phyloP scores from a whole-genome alignment of 2,113 vertebrate species.

The Circaetus gallicus region DNA sequence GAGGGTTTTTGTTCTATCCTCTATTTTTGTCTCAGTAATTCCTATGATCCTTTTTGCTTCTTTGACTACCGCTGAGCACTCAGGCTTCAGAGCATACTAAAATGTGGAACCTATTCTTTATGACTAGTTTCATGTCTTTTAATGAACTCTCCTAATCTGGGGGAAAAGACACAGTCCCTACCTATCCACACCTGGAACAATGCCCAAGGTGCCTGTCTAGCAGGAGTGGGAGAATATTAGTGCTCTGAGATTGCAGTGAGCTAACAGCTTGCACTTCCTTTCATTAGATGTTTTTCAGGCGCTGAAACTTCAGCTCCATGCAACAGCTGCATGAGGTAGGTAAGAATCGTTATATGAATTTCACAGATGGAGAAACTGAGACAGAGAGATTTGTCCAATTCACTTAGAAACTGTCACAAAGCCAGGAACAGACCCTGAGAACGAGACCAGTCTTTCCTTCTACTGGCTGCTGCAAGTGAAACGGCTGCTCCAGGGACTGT shows the following conservation, averaged over 20 bases:
- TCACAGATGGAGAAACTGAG: conserved; percentile 45
- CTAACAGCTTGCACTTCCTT: background rate
- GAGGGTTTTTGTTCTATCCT: conserved; percentile 8
- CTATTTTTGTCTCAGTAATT: conserved; percentile 33
- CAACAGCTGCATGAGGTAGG: conserved; percentile 13
- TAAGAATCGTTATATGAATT: conserved; percentile 23
- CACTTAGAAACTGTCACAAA: background rate
- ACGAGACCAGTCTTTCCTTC: background rate
- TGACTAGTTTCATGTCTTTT: background rate
- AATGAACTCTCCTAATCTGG: background rate
- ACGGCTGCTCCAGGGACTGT: background rate
- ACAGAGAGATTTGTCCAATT: background rate
- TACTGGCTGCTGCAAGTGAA: background rate
- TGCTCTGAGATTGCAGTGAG: background rate
- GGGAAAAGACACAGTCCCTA: background rate
- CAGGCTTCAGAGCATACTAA: background rate
- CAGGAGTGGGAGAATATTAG: background rate
- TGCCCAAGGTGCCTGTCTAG: background rate
- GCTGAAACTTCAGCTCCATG: background rate
- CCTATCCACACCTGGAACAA: background rate
- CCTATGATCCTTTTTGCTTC: conserved; percentile 15
- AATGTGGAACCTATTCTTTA: background rate
- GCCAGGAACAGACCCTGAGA: conserved; percentile 7
- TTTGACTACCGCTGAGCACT: background rate
- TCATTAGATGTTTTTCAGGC: background rate